phyloP scores from a whole-genome alignment of 2,797 vertebrate species.

The Rhinichthys osculus region DNA sequence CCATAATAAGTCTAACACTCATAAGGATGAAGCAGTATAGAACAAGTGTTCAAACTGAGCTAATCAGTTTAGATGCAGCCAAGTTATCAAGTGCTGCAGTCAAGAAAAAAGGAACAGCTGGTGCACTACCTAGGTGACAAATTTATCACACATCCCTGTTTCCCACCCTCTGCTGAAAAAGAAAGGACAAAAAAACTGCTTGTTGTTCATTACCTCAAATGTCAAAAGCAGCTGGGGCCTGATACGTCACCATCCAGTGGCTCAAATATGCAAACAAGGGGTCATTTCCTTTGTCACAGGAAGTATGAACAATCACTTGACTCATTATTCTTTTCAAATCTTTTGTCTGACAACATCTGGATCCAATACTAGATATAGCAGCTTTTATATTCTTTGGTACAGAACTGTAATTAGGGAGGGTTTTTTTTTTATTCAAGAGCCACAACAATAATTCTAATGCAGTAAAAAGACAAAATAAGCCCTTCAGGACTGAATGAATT shows the following conservation, averaged over 20 bases:
- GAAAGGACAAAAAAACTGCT: constrained; percentile 10
- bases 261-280: background rate
- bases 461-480: background rate
- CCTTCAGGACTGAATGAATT: background rate
- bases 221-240: constrained; percentile 19
- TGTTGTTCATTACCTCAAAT: constrained; percentile 9
- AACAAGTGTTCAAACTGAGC: constrained; percentile 46
- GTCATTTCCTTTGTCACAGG: constrained; percentile 22
- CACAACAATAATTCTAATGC: background rate
- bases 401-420: background rate
- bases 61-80: constrained; percentile 45
- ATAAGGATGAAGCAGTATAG: constrained; percentile 35
- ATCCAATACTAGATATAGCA: background rate
- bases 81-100: constrained; percentile 46
- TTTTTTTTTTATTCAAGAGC: too few relatives aligned
- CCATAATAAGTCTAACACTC: constrained; percentile 38
- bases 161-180: constrained; percentile 3
- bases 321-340: constrained; percentile 16
- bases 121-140: constrained; percentile 46
- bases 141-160: constrained; percentile 40
- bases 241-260: background rate
- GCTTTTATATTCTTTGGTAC: background rate
- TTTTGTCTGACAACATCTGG: constrained; percentile 29
- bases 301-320: constrained; percentile 34
- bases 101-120: constrained; percentile 50